Evolutionary conservation across 1,140 invertebrate species (phyloP), one percentile per base, ranked within the genome.

Genomic region (Magallana ariakensis): DNA sequence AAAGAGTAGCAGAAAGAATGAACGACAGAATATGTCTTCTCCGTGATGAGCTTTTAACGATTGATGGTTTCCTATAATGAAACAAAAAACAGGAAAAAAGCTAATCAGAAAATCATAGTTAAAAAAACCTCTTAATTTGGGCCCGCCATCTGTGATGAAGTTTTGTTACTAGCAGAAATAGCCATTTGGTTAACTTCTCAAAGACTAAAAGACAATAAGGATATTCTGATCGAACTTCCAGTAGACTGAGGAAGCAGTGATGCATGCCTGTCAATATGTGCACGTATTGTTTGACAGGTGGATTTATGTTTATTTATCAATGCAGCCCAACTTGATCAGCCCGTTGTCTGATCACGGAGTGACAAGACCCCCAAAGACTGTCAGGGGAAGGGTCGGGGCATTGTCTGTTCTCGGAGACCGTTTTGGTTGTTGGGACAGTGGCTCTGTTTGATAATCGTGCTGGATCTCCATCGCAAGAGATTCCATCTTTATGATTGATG

Each of bases 101-200:
- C 62, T 19, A 70, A 70, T 70, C 62, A 70, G 62, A 22, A 75
- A 75, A 26, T 70, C 66, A 75, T 75, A 75, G 11, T 75, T 75
- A 70, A 70, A 75, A 75, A 75, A 10, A 75, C 19, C 62, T 33
- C 66, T 75, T 75, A 75, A 75, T 75, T 75, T 75, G 22, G 66
- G 22, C 22, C 33, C 66, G 33, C 22, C 66, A 75, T 75, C 66
- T 75, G 66, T 75, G 66, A 19, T 15, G 22, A 75, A 60, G 58
- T 75, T 75, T 75, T 75, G 22, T 75, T 75, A 26, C 66, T 75
- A 75, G 10, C 19, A 75, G 11, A 75, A 75, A 75, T 75, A 26
- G 66, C 66, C 66, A 75, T 75, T 75, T 75, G 66, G 66, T 75
- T 75, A 75, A 75, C 66, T 75, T 75, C 66, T 75, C 22, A 75